phyloP scores from a whole-genome alignment of 2,797 vertebrate species.

The Hemibagrus guttatus region DNA sequence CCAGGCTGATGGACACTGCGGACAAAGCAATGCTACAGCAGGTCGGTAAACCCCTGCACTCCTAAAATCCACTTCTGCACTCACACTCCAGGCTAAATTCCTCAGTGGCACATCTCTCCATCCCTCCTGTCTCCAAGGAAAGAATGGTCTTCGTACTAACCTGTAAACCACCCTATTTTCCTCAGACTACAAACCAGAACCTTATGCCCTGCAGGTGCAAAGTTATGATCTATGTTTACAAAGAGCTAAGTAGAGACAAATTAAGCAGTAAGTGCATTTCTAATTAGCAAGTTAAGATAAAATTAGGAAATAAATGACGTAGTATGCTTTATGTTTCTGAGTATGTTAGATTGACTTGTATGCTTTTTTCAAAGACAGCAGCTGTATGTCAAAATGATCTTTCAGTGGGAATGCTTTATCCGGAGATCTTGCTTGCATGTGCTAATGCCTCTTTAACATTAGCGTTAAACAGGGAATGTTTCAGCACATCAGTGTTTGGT shows the following conservation, averaged over 20 bases:
- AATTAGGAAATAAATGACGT: background rate
- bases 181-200: conserved; percentile 27
- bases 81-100: conserved; percentile 44
- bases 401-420: conserved; percentile 18
- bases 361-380: background rate
- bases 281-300: conserved; percentile 14
- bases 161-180: conserved; percentile 39
- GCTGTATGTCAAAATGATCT: conserved; percentile 13
- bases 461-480: conserved; percentile 34
- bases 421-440: conserved; percentile 11
- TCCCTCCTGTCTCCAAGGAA: conserved; percentile 69
- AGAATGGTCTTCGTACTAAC: conserved; percentile 48
- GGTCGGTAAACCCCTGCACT: conserved; percentile 46
- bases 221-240: background rate
- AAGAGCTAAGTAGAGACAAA: background rate
- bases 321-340: background rate
- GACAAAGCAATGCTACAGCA: conserved; percentile 58
- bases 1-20: conserved; percentile 78
- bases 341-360: background rate
- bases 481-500: conserved; percentile 50
- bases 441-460: conserved; percentile 35
- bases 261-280: background rate
- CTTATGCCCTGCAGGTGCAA: conserved; percentile 7
- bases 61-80: conserved; percentile 53
- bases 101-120: conserved; percentile 42